Evolutionary conservation across 1,140 invertebrate species (phyloP), one percentile per base, ranked within the genome.

Genomic region (Trichonephila clavata): DNA sequence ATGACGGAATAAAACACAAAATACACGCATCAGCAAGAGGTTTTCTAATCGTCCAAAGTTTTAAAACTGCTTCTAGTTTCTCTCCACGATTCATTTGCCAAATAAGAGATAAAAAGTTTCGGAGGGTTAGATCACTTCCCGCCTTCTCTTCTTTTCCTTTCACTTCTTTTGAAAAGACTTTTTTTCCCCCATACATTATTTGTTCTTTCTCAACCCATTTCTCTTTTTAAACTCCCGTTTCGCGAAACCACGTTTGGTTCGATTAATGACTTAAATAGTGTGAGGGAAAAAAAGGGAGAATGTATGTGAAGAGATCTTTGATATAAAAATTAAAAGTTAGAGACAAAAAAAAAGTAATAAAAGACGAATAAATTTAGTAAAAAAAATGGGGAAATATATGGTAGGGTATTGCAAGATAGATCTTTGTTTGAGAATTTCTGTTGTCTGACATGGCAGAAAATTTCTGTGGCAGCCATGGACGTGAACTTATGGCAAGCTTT

Each of bases 61-160:
- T 91, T 84, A 83, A 91, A 91, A 91, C 77, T 91, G 90, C 60
- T 91, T 60, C 59, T 50, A 80, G 57, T 90, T 90, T 65, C 57
- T 81, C 90, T 57, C 77, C 90, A 91, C 90, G 90, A 91, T 91
- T 91, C 90, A 91, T 91, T 91, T 91, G 77, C 90, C 57, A 84
- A 83, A 91, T 83, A 91, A 84, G 90, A 84, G 90, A 84, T 90
- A 90, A 90, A 90, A 90, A 90, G 68, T 90, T 90, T 84, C 57
- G 68, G 43, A 65, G 88, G 86, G 50, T 65, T 32, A 32, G 88
- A 90, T n/a, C 50, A 59, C 63, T 43, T 16, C 27, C 21, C 86
- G n/a, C 86, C 57, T 20, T 86, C 21, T 60, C 43, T 27, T 43
- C 68, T 71, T 39, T 14, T 59, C n/a, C 14, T 90, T 59, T 32